These are phyloP conservation scores for Acrocera orbiculus DNA, from an alignment of 2,888 invertebrate genomes.

Conservation along the genomic window DNA sequence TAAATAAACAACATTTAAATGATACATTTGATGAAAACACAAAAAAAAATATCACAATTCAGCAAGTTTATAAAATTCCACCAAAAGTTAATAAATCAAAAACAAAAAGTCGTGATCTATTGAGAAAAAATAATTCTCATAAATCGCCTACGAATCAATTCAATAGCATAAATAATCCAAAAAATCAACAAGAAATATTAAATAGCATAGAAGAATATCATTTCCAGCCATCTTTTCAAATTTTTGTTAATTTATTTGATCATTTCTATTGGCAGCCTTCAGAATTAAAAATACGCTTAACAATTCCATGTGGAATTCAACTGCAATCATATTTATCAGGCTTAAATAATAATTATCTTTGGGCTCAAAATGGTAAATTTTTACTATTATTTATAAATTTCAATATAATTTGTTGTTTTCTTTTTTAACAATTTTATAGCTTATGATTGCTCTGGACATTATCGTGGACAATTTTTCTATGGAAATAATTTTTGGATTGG, in stretches of 20 bases:
- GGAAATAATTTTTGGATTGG: slow-evolving; percentile 73
- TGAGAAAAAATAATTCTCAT: slow-evolving; percentile 21
- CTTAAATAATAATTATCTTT: slow-evolving; percentile 40
- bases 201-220: neutral
- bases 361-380: slow-evolving; percentile 66
- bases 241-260: slow-evolving; percentile 26
- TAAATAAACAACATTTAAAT: too few relatives aligned
- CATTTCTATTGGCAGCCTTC: slow-evolving; percentile 29
- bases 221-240: slow-evolving; percentile 21
- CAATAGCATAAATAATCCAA: slow-evolving; percentile 24
- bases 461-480: slow-evolving; percentile 56
- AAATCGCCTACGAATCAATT: slow-evolving; percentile 21
- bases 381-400: too few relatives aligned
- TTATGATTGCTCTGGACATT: slow-evolving; percentile 64
- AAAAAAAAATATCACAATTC: slow-evolving; percentile 15
- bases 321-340: slow-evolving; percentile 40
- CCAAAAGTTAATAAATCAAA: slow-evolving; percentile 19
- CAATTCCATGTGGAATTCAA: slow-evolving; percentile 36
- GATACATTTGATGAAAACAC: too few relatives aligned
- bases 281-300: slow-evolving; percentile 31
- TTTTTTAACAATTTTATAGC: too few relatives aligned
- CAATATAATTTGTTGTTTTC: neutral
- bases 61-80: slow-evolving; percentile 25
- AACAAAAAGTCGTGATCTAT: slow-evolving; percentile 21
- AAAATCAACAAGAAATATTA: neutral